phyloP scores from a whole-genome alignment of 2,113 vertebrate species.

The Rhea americana region DNA sequence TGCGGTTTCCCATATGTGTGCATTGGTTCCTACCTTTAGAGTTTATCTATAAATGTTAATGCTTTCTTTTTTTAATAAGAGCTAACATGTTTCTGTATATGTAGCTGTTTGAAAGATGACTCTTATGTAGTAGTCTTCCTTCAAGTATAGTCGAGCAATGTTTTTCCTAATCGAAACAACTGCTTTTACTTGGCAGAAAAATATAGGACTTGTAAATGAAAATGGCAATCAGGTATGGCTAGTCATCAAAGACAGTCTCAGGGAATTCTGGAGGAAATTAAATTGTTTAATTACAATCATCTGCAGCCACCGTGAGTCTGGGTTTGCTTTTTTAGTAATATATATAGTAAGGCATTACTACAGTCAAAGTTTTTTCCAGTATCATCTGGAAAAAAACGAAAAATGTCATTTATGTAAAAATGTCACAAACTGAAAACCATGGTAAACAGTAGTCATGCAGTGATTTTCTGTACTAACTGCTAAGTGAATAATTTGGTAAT shows the following conservation, averaged over 20 bases:
- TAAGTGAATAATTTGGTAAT: neutral
- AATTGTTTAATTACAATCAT: conserved; percentile 36
- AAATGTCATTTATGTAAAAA: neutral
- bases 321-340: neutral
- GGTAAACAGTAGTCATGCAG: neutral
- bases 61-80: neutral
- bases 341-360: neutral
- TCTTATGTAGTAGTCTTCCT: conserved; percentile 40
- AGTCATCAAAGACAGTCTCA: neutral
- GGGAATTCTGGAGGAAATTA: neutral
- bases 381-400: neutral
- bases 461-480: neutral
- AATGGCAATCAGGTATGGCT: neutral
- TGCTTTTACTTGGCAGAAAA: conserved; percentile 2
- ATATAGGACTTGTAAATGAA: neutral
- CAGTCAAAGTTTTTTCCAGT: neutral
- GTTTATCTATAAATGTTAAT: neutral
- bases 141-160: neutral
- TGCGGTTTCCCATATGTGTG: fast-evolving
- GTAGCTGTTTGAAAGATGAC: neutral
- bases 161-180: neutral
- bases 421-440: neutral
- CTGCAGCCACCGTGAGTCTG: neutral
- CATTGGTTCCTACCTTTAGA: neutral
- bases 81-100: neutral